Evolutionary conservation across 2,888 invertebrate species (phyloP).

Genomic region (Caenorhabditis zanzibari): DNA sequence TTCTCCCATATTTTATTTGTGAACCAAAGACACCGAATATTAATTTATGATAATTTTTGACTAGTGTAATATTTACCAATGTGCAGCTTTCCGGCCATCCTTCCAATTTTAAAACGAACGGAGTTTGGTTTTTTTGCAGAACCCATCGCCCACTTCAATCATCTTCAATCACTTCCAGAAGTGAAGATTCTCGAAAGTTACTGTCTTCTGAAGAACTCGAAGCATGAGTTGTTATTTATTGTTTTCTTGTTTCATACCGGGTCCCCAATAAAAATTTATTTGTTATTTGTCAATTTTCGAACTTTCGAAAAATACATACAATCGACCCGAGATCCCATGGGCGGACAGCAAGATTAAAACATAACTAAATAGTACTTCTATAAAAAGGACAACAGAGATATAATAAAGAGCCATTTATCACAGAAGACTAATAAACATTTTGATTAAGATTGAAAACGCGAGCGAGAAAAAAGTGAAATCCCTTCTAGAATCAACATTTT

Average conservation of each 20-base stretch:
- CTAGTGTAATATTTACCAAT: too few relatives aligned
- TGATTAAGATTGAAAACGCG: background rate
- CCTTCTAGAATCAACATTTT: conserved; percentile 26
- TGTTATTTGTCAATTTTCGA: too few relatives aligned
- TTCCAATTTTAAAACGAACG: too few relatives aligned
- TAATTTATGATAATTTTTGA: too few relatives aligned
- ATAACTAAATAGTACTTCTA: conserved; percentile 21
- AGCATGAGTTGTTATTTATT: conserved; percentile 16
- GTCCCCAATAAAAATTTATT: conserved; percentile 43
- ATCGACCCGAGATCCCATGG: conserved; percentile 16
- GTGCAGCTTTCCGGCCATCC: too few relatives aligned
- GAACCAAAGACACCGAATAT: too few relatives aligned
- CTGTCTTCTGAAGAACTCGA: conserved; percentile 45
- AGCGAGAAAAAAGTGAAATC: background rate
- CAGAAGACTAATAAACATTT: conserved; percentile 50
- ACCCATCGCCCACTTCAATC: conserved; percentile 19
- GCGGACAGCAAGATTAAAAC: background rate
- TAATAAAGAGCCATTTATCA: conserved; percentile 38
- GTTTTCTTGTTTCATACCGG: conserved; percentile 16
- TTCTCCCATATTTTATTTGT: too few relatives aligned
- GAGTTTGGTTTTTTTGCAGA: conserved; percentile 29
- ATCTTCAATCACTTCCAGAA: conserved; percentile 9
- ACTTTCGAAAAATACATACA: background rate
- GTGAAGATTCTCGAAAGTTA: conserved; percentile 46
- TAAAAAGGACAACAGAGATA: background rate